Conservation (phyloP, 2,888 invertebrate species). For the Sinohyriopsis cumingii region DNA sequence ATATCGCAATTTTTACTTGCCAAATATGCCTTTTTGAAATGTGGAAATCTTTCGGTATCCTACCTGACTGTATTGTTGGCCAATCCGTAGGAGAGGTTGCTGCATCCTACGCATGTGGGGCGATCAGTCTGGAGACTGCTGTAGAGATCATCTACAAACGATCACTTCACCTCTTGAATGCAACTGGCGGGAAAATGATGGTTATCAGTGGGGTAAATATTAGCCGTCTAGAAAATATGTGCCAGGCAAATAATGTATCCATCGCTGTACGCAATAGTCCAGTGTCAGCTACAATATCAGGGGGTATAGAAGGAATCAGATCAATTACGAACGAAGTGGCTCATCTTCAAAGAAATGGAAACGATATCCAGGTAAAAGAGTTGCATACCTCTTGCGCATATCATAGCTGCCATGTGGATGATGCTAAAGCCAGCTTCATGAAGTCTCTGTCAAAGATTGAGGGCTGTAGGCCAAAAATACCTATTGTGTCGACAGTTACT, state of each 20-base stretch:
- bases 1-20: slow-evolving; percentile 41
- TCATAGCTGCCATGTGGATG: slow-evolving; percentile 36
- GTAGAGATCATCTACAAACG: slow-evolving; percentile 37
- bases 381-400: slow-evolving; percentile 35
- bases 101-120: slow-evolving; percentile 35
- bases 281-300: slow-evolving; percentile 38
- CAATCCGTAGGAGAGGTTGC: slow-evolving; percentile 50
- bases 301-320: slow-evolving; percentile 26
- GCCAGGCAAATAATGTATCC: slow-evolving; percentile 3
- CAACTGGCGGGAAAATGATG: slow-evolving; percentile 34
- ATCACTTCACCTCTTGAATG: slow-evolving; percentile 16
- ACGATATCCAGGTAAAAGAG: slow-evolving; percentile 10
- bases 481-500: slow-evolving; percentile 39
- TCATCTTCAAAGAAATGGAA: background rate
- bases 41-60: slow-evolving; percentile 29
- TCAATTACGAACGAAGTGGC: slow-evolving; percentile 20
- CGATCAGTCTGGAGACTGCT: slow-evolving; percentile 26
- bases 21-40: slow-evolving; percentile 32
- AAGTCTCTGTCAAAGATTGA: slow-evolving; percentile 12
- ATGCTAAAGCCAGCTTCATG: slow-evolving; percentile 16
- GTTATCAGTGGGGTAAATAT: slow-evolving; percentile 22
- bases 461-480: slow-evolving; percentile 12
- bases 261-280: slow-evolving; percentile 41
- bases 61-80: slow-evolving; percentile 32
- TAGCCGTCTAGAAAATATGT: slow-evolving; percentile 14